These are phyloP conservation scores for Hipposideros armiger DNA, from an alignment of 2,113 vertebrate genomes.

Conservation along the genomic window DNA sequence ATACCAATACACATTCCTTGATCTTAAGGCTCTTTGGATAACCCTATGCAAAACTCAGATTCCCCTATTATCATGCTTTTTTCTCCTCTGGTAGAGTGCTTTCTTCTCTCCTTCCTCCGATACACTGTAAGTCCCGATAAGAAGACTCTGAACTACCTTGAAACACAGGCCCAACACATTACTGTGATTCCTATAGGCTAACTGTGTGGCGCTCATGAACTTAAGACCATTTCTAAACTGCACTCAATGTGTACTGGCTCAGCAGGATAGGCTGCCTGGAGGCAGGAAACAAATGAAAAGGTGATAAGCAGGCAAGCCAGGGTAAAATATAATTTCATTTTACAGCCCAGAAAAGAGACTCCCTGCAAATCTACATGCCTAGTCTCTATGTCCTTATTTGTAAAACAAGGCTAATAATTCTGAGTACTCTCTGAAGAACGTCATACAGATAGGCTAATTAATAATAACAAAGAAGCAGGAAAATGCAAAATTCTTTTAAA, in stretches of 20 bases:
- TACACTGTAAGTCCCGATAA: not conserved
- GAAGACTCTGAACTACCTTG: not conserved
- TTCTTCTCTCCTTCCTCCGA: not conserved
- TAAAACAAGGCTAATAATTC: constrained; percentile 49
- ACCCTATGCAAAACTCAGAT: not conserved
- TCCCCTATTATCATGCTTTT: not conserved
- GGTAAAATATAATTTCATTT: constrained; percentile 50
- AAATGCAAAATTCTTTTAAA: constrained; percentile 55
- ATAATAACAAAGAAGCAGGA: not conserved
- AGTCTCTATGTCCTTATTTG: not conserved
- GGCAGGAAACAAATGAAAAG: not conserved
- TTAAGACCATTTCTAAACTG: constrained; percentile 44
- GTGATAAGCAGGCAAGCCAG: not conserved
- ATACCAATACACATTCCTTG: not conserved
- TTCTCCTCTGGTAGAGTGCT: not conserved
- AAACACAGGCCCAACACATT: not conserved
- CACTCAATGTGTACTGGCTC: not conserved
- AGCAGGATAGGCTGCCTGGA: not conserved
- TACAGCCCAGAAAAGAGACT: not conserved
- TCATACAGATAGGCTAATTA: not conserved
- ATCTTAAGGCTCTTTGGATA: not conserved
- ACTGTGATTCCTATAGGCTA: constrained; percentile 8
- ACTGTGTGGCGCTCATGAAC: not conserved
- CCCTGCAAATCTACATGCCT: not conserved
- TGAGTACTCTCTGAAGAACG: constrained; percentile 38